Percentiles rank a stretch among this genome's conserved stretches.
Evolutionary conservation across 2,113 vertebrate species (phyloP).

Genomic region (Peromyscus maniculatus): DNA sequence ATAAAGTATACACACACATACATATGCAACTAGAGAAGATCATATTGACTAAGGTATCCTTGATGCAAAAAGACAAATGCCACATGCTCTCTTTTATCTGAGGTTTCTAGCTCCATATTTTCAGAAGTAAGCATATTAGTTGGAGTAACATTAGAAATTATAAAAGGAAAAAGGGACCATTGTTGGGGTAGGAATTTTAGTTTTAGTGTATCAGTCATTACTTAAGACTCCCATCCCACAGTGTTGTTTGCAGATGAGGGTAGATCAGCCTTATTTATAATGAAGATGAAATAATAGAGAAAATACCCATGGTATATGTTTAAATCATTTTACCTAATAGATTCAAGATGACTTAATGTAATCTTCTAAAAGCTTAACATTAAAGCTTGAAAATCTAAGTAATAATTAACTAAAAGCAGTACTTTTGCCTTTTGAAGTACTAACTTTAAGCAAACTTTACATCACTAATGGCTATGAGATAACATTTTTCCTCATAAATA

Average conservation of each 20-base stretch:
- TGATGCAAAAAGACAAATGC: not conserved
- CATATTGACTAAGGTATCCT: not conserved
- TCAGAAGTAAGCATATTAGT: not conserved
- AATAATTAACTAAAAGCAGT: not conserved
- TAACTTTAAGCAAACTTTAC: not conserved
- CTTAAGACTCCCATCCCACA: not conserved
- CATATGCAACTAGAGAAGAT: too few relatives aligned
- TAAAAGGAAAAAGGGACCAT: not conserved
- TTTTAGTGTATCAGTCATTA: not conserved
- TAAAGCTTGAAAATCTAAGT: not conserved
- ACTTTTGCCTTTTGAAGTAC: not conserved
- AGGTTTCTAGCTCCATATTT: not conserved
- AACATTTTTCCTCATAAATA: not conserved
- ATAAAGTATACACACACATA: too few relatives aligned
- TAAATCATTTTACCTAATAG: not conserved
- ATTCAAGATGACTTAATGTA: not conserved
- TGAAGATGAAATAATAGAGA: not conserved
- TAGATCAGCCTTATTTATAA: not conserved
- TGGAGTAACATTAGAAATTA: not conserved
- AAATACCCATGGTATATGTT: not conserved
- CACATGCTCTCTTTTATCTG: not conserved
- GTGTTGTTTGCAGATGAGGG: not conserved
- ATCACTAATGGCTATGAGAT: not conserved
- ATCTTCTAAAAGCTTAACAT: not conserved
- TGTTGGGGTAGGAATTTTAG: not conserved